A percentile compares a stretch with the other conserved stretches of the same genome.
Evolutionary conservation across 2,797 vertebrate species (phyloP).

Genomic region (Sphenodon punctatus): DNA sequence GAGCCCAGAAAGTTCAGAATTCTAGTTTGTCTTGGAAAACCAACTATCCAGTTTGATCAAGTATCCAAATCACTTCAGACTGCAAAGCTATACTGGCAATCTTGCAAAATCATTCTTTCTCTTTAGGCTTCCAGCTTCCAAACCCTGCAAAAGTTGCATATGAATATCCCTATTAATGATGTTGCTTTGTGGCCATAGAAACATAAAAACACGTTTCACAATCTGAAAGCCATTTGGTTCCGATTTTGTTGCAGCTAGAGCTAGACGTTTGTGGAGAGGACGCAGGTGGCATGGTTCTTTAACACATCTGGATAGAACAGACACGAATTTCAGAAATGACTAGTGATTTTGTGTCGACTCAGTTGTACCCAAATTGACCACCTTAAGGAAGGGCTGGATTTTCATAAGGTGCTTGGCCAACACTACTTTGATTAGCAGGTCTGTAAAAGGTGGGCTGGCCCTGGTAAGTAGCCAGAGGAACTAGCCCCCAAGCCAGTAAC

Average conservation of each 20-base stretch:
- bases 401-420: not conserved
- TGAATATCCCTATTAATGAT: not conserved
- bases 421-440: not conserved
- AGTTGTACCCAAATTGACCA: not conserved
- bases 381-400: not conserved
- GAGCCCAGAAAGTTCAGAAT: not conserved
- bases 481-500: too few relatives aligned
- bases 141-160: not conserved
- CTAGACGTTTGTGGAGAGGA: too few relatives aligned
- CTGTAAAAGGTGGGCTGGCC: too few relatives aligned
- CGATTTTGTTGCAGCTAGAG: too few relatives aligned
- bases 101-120: not conserved
- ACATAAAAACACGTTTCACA: not conserved
- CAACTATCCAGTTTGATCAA: not conserved
- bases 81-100: not conserved
- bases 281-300: too few relatives aligned
- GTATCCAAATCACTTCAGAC: not conserved
- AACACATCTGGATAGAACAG: not conserved
- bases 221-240: too few relatives aligned
- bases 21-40: not conserved
- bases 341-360: not conserved
- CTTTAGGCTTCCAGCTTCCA: not conserved
- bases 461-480: too few relatives aligned
- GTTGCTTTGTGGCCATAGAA: not conserved
- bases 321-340: not conserved